Evolutionary conservation across 2,113 vertebrate species (phyloP).

Genomic region (Tylochromis polylepis): DNA sequence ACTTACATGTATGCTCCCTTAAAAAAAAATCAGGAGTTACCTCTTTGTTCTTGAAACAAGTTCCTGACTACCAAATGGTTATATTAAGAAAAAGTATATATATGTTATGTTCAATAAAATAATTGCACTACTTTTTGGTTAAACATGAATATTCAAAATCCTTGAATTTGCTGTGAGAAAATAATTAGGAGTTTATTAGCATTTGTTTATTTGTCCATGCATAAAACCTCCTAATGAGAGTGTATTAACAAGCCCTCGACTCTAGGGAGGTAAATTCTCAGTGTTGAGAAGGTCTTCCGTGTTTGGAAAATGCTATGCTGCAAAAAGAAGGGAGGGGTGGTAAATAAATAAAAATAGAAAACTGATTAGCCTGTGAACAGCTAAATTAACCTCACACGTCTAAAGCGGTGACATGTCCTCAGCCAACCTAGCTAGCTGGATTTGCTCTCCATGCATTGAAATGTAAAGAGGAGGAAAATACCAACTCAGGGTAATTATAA

Average conservation of each 20-base stretch:
- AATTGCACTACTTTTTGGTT: conserved; percentile 53
- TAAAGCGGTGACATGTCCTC: conserved; percentile 44
- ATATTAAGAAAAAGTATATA: conserved; percentile 3
- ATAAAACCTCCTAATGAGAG: conserved; percentile 69
- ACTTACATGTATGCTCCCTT: background rate
- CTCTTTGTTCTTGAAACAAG: background rate
- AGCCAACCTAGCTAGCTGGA: conserved; percentile 23
- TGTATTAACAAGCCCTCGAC: conserved; percentile 60
- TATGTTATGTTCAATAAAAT: conserved; percentile 6
- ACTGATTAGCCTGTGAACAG: conserved; percentile 3
- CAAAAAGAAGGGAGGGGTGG: background rate
- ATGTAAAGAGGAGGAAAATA: conserved; percentile 65
- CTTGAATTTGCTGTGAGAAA: conserved; percentile 50
- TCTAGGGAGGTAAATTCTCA: conserved; percentile 50
- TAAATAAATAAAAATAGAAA: background rate
- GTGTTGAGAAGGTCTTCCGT: conserved; percentile 27
- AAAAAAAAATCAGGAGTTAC: background rate
- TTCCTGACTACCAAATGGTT: conserved; percentile 6
- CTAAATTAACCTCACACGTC: conserved; percentile 40
- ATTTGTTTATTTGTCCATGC: conserved; percentile 73
- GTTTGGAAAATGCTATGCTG: conserved; percentile 30
- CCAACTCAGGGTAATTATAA: conserved; percentile 65
- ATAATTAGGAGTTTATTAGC: conserved; percentile 74
- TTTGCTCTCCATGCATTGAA: conserved; percentile 62
- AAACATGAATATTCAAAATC: conserved; percentile 69